Evolutionary conservation across 2,888 invertebrate species (phyloP), one percentile per base, ranked within the genome.

Genomic region (Eupithecia exiguata): DNA sequence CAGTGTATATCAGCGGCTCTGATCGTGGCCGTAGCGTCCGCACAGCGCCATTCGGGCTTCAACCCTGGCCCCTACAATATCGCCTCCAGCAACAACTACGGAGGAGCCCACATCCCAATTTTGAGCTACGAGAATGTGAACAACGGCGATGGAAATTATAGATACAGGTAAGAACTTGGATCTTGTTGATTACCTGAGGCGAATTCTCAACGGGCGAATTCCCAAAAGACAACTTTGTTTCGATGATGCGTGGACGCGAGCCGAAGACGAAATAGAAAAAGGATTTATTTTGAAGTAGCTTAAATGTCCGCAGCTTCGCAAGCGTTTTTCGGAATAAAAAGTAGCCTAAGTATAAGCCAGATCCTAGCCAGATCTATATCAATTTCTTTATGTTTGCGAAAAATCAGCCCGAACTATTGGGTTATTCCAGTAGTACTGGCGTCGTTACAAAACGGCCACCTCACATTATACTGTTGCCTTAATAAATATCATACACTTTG

Each of bases 91-190:
- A 81, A 81, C 49, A 79, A 82, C 70, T 82, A 83, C 71, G 86
- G 87, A 79, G 86, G 93, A 70, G 84, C 92, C 62, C 91, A 94
- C 62, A 95, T 96, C 75, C 96, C 96, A 65, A 96, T 96, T 78
- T 84, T 96, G 30, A 92, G 95, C 75, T 96, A 95, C 83, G 95
- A 95, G 74, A 96, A 95, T 78, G 92, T 93, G 46, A 96, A 96
- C 86, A 95, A 95, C 81, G 95, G 95, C 36, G 95, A 95, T 81
- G 96, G 96, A 69, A 95, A 92, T 78, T 96, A 96, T 84, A 94
- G 95, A 86, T 96, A 95, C 90, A 95, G 94, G 95, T 96, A 84
- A 38, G 40, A 36, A 14, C 7, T 53, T 18, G 21, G 61, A 71
- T 70, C 35, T 25, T 61, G 25, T 49, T 53, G 4, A 53, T 21